These are phyloP conservation scores for Ichneumon xanthorius DNA, from an alignment of 2,888 invertebrate genomes.

Conservation along the genomic window DNA sequence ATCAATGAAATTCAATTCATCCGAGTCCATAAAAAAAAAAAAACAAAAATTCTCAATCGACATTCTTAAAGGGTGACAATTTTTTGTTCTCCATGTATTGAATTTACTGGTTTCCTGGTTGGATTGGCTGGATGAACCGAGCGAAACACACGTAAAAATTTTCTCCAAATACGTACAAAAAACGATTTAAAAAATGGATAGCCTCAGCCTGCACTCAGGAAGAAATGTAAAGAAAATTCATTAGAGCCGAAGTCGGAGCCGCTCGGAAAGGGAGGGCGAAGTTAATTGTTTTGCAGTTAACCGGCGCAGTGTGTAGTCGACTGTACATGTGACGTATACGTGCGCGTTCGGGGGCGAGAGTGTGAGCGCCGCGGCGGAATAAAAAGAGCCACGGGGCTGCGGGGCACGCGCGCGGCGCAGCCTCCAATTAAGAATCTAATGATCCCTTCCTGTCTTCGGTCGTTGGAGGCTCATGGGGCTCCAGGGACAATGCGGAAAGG, in stretches of 20 bases:
- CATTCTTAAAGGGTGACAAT: too few relatives aligned
- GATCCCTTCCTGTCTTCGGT: conserved; percentile 64
- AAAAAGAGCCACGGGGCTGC: conserved; percentile 49
- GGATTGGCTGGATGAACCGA: too few relatives aligned
- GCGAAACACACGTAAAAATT: too few relatives aligned
- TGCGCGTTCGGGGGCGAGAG: conserved; percentile 27
- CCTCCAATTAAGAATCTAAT: conserved; percentile 69
- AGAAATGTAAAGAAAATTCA: conserved; percentile 72
- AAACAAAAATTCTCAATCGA: too few relatives aligned
- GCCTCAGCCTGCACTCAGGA: conserved; percentile 9
- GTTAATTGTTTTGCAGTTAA: conserved; percentile 71
- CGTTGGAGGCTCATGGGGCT: conserved; percentile 54
- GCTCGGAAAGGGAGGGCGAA: conserved; percentile 45
- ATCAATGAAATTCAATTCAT: too few relatives aligned
- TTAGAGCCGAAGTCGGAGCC: conserved; percentile 70
- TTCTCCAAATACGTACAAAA: too few relatives aligned
- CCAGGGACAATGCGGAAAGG: conserved; percentile 62
- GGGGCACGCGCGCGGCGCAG: conserved; percentile 41
- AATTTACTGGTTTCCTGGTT: too few relatives aligned
- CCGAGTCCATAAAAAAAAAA: too few relatives aligned
- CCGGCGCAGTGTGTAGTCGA: conserved; percentile 34
- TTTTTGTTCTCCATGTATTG: too few relatives aligned
- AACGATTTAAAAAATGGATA: too few relatives aligned
- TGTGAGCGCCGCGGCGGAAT: conserved; percentile 22
- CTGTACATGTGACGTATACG: neutral